Evolutionary conservation across 2,888 invertebrate genomes (phyloP), one percentile per base, ranked within the genome.

Genomic region (Miltochrista miniata): DNA sequence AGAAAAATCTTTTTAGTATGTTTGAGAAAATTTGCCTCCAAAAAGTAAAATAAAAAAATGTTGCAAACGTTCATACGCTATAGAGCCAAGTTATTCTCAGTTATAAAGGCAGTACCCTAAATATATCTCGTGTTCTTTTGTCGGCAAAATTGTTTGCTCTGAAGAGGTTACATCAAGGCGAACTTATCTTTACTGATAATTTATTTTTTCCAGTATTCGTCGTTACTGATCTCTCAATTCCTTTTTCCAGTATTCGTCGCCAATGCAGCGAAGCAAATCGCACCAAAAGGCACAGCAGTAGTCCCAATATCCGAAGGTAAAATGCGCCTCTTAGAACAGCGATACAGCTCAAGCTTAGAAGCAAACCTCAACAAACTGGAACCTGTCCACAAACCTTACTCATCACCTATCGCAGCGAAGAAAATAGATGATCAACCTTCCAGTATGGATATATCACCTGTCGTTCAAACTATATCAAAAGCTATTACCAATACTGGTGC

Each of bases 341-440:
- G 87, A 7, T 94, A 94, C 79, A 93, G 93, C 65, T 92, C 93
- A 11, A 94, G 94, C 34, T 79, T 95, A 7, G 94, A 94, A 67
- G 93, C 93, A 0, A 93, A 94, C 79, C 79, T 94, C 49, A 87
- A 79, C 48, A 77, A 75, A 31, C 64, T 85, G 0, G 81, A 84
- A 13, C 87, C 88, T 0, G 66, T 79, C 0, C 81, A 80, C 62
- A 44, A 68, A 7, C 76, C 81, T 0, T 64, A 60, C 53, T 61
- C 69, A 1, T 78, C 83, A 0, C 80, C 85, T 0, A 58, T 60
- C 31, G 51, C 65, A 0, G 38, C 56, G 0, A 74, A 74, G 45
- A 43, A 53, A 9, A 46, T 59, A 4, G 45, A 61, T 7, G 73
- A 67, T 0, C 66, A 71, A 29, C 70, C 75, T 0, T 57, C 47